Percentiles rank a stretch among this genome's conserved stretches.
These are phyloP conservation scores for Poeciliopsis presidionis DNA, from an alignment of 2,797 vertebrate species.

Conservation along the genomic window DNA sequence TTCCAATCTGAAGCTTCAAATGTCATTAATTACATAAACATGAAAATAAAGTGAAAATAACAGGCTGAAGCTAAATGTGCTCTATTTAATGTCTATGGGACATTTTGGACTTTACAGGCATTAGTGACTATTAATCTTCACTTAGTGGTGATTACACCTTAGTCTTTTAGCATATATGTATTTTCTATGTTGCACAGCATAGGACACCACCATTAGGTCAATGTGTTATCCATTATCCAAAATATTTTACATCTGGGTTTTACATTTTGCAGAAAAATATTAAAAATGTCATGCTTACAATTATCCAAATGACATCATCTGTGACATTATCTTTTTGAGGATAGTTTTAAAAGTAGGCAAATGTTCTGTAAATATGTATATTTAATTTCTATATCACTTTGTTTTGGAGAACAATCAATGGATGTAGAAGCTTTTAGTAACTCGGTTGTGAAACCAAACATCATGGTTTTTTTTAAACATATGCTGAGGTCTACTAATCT, in stretches of 20 bases:
- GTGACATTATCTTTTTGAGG: not conserved
- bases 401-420: conserved; percentile 21
- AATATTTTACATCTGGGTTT: conserved; percentile 84
- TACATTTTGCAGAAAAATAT: conserved; percentile 79
- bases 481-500: conserved; percentile 81
- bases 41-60: not conserved
- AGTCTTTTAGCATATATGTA: conserved; percentile 66
- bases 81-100: conserved; percentile 31
- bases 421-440: conserved; percentile 71
- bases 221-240: conserved; percentile 80
- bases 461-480: conserved; percentile 73
- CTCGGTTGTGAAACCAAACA: conserved; percentile 75
- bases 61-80: conserved; percentile 10
- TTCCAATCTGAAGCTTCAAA: not conserved
- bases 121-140: conserved; percentile 53
- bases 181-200: conserved; percentile 52
- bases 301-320: conserved; percentile 12
- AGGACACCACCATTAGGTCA: conserved; percentile 77
- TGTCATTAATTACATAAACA: not conserved
- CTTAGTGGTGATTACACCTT: conserved; percentile 76
- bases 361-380: not conserved
- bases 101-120: conserved; percentile 29
- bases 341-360: not conserved
- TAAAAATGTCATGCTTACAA: conserved; percentile 58
- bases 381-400: not conserved